These are phyloP conservation scores for Napeogenes sylphis DNA, from an alignment of 2,888 invertebrate species.

Conservation along the genomic window DNA sequence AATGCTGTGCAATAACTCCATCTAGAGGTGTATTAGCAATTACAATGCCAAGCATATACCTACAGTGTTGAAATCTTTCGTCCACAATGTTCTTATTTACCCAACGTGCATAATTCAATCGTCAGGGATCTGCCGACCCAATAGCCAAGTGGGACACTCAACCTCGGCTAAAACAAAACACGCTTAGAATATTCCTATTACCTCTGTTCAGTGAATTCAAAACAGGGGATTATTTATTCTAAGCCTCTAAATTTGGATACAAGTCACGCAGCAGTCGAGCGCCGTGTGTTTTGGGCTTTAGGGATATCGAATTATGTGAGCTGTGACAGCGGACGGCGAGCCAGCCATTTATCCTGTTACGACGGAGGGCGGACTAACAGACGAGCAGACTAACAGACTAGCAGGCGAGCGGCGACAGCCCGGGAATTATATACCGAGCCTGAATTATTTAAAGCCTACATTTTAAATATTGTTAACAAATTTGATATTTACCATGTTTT, in stretches of 20 bases:
- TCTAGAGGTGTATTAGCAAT: no score
- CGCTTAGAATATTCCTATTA: constrained; percentile 18
- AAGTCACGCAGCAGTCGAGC: constrained; percentile 7
- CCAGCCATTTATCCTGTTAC: no score
- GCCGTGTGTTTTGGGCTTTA: constrained; percentile 7
- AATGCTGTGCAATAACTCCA: no score
- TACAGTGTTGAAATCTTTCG: constrained; percentile 12
- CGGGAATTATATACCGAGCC: not conserved
- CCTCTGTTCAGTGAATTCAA: constrained; percentile 21
- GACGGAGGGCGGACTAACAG: not conserved
- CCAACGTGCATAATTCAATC: constrained; percentile 12
- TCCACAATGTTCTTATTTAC: constrained; percentile 10
- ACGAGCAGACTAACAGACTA: not conserved
- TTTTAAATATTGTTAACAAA: not conserved
- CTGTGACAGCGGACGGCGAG: constrained; percentile 12
- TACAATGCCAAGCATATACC: not conserved
- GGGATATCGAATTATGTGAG: constrained; percentile 15
- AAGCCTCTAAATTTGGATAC: constrained; percentile 14
- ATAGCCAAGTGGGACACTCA: constrained; percentile 11
- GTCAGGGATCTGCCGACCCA: constrained; percentile 7
- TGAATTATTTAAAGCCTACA: not conserved
- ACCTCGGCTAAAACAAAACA: constrained; percentile 16
- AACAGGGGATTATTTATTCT: constrained; percentile 17
- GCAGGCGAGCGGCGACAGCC: not conserved
- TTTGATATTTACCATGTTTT: not conserved